Base-by-base conservation (phyloP, 2,888 invertebrate genomes). In the Dexiosoma caninum region DNA sequence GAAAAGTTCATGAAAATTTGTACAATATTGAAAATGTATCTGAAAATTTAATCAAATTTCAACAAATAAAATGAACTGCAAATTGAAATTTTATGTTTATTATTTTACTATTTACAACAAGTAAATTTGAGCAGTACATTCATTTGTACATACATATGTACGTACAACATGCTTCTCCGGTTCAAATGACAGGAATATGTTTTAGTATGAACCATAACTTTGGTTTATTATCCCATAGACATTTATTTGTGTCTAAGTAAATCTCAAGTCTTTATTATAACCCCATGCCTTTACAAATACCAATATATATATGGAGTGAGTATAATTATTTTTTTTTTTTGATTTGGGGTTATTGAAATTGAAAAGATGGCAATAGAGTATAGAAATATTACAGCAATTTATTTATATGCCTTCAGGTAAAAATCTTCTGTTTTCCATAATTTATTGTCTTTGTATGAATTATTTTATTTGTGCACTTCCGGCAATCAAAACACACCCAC, bases 361-460 rank as follows among this genome's bases (percentile, higher is more conserved):
- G 66, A 71, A 66, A 57, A 42, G 23, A 57, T 66, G 46, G 46
- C 55, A 55, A 49, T 46, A 66, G 14, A 12, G 51, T 21, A 21
- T 37, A 62, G n/a, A 37, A 23, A 27, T 27, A 60, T 35, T 32
- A 51, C 8, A 53, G 10, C 8, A 72, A 70, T 57, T 32, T 49
- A 46, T 35, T 67, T 53, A n/a, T n/a, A 59, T 78, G 76, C 80
- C 80, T 71, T 66, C 12, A 51, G 80, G 80, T 67, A 67, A 66
- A 76, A 37, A 66, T 67, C n/a, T n/a, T n/a, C n/a, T 66, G 46
- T 51, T 51, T 35, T 59, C 42, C 42, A 60, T 76, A 80, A 80
- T 76, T 75, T 80, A 80, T 76, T 71, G 76, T 71, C 71, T 80
- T 53, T 53, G 70, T 51, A 21, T 76, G 70, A 66, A 76, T 75